Percentiles rank a stretch among this genome's conserved stretches.
Evolutionary conservation across 2,888 invertebrate species (phyloP).

Genomic region (Aphodius sticticus): DNA sequence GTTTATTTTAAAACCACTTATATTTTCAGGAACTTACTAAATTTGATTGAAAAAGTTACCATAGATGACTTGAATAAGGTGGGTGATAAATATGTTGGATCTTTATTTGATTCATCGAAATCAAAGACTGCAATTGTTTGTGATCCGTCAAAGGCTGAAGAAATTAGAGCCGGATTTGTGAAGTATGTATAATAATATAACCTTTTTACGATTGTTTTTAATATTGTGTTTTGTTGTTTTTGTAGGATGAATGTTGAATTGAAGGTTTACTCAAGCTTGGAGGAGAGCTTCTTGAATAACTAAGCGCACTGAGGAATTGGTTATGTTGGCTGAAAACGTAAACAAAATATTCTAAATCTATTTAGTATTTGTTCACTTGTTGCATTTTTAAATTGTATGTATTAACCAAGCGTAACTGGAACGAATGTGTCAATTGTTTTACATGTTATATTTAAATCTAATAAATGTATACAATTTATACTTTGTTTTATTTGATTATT

Average conservation of each 20-base stretch:
- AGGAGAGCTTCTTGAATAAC: constrained; percentile 70
- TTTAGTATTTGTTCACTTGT: background rate
- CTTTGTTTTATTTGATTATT: background rate
- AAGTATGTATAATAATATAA: constrained; percentile 37
- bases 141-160: constrained; percentile 74
- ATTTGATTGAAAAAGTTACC: constrained; percentile 71
- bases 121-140: constrained; percentile 78
- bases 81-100: constrained; percentile 74
- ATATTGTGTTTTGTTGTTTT: constrained; percentile 47
- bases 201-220: background rate
- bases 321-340: background rate
- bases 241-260: constrained; percentile 68
- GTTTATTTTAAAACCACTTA: background rate
- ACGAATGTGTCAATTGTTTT: constrained; percentile 4
- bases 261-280: constrained; percentile 68
- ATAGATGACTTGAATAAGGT: constrained; percentile 70
- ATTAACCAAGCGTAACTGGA: background rate
- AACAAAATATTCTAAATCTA: background rate
- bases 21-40: constrained; percentile 68
- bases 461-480: background rate
- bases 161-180: constrained; percentile 40
- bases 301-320: constrained; percentile 41
- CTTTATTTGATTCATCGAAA: constrained; percentile 69
- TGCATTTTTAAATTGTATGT: background rate
- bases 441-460: background rate